phyloP scores from a whole-genome alignment of 2,888 invertebrate genomes.

The Mayetiola destructor region DNA sequence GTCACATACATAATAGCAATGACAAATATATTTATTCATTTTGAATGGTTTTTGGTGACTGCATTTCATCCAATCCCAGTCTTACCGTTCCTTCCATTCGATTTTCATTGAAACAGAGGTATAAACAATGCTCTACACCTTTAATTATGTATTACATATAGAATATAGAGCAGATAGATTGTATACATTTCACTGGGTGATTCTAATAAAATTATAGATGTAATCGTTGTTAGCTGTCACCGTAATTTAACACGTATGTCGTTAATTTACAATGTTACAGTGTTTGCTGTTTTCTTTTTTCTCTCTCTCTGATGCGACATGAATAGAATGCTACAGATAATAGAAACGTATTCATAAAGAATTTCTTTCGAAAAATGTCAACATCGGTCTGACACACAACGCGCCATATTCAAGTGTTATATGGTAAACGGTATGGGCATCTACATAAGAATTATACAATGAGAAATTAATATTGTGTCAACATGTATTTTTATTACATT shows the following conservation, averaged over 20 bases:
- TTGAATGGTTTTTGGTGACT: too few relatives aligned
- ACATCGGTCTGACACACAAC: too few relatives aligned
- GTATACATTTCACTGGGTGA: slow-evolving; percentile 2
- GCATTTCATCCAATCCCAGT: too few relatives aligned
- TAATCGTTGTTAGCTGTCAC: slow-evolving; percentile 10
- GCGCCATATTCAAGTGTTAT: too few relatives aligned
- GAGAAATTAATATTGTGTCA: slow-evolving; percentile 12
- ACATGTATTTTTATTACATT: neutral
- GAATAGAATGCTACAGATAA: slow-evolving; percentile 6
- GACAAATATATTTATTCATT: too few relatives aligned
- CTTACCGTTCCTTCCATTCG: too few relatives aligned
- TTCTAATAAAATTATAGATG: slow-evolving; percentile 12
- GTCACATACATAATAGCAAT: neutral
- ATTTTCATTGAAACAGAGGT: neutral
- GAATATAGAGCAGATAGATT: neutral
- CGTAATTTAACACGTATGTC: slow-evolving; percentile 4
- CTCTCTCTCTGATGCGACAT: too few relatives aligned
- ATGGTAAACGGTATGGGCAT: too few relatives aligned
- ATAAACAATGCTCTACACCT: neutral
- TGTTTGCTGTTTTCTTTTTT: too few relatives aligned
- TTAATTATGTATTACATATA: neutral
- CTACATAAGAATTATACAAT: slow-evolving; percentile 5
- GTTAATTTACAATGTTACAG: too few relatives aligned
- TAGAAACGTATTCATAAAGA: slow-evolving; percentile 1
- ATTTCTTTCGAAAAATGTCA: too few relatives aligned